phyloP scores from a whole-genome alignment of 2,888 invertebrate genomes.

The Acanthacorydalis orientalis region DNA sequence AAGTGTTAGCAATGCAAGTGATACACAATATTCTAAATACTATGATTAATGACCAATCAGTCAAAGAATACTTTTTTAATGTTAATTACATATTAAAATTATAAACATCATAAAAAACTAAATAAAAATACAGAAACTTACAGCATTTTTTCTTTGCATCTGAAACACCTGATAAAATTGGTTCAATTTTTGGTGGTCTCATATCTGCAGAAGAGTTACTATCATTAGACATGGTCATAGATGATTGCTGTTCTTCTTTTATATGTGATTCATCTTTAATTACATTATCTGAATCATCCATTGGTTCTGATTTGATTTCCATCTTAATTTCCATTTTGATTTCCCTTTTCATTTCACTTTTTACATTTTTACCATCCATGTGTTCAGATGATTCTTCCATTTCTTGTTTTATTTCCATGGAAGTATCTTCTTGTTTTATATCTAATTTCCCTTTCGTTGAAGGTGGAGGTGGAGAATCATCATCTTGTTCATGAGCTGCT shows the following conservation, averaged over 20 bases:
- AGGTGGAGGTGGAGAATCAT: conserved; percentile 43
- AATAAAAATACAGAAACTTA: conserved; percentile 23
- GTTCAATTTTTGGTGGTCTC: conserved; percentile 41
- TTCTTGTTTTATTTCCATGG: conserved; percentile 45
- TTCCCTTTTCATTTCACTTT: conserved; percentile 34
- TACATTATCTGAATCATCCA: conserved; percentile 26
- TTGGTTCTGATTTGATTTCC: conserved; percentile 43
- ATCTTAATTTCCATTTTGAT: conserved; percentile 31
- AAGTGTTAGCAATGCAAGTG: neutral
- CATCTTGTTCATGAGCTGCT: conserved; percentile 47
- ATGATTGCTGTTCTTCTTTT: conserved; percentile 39
- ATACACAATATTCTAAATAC: neutral
- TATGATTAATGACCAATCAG: too few species aligned
- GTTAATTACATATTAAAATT: neutral
- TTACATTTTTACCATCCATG: conserved; percentile 43
- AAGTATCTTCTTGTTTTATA: conserved; percentile 43
- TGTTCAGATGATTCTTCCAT: conserved; percentile 30
- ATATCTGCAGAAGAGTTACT: conserved; percentile 34
- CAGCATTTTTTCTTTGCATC: conserved; percentile 53
- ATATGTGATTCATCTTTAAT: conserved; percentile 21
- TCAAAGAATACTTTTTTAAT: neutral
- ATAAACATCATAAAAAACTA: neutral
- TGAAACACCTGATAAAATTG: conserved; percentile 30
- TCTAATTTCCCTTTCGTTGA: conserved; percentile 45
- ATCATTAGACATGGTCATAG: conserved; percentile 25